A percentile compares a stretch with the other conserved stretches of the same genome.
Evolutionary conservation across 2,797 vertebrate species (phyloP).

Genomic region (Coregonus sp.): DNA sequence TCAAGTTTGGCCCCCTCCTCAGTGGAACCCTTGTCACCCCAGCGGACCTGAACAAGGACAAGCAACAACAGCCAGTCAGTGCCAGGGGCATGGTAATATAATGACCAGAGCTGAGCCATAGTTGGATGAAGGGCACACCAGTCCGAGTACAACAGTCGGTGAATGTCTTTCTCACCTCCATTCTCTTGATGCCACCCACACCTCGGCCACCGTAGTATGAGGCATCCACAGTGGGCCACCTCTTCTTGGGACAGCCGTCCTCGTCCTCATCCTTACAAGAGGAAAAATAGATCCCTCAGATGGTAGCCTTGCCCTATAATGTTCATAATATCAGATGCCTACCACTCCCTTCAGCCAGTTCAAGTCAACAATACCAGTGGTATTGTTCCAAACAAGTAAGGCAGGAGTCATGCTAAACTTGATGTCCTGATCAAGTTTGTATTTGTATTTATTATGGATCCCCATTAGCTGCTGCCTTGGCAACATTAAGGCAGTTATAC

Average conservation of each 20-base stretch:
- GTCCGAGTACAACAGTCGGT: not conserved
- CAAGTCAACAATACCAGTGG: not conserved
- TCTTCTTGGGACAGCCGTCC: conserved; percentile 90
- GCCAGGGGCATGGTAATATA: not conserved
- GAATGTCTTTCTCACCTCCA: conserved; percentile 81
- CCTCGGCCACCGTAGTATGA: conserved; percentile 97
- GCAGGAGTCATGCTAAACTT: not conserved
- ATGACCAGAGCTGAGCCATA: not conserved
- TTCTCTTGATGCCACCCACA: conserved; percentile 95
- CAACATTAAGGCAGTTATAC: too few species aligned
- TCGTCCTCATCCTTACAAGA: conserved; percentile 88
- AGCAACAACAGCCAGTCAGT: too few species aligned
- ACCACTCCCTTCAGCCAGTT: not conserved
- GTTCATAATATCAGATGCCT: not conserved
- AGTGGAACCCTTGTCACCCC: conserved; percentile 96
- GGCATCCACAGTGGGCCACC: conserved; percentile 96
- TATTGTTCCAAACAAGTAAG: not conserved
- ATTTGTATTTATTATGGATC: too few species aligned
- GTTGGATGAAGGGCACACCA: not conserved
- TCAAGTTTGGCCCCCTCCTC: conserved; percentile 97
- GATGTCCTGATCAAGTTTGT: not conserved
- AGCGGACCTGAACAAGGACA: conserved; percentile 83
- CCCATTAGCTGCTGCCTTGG: too few species aligned
- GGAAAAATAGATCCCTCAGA: not conserved
- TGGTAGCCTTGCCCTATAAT: not conserved